These are phyloP conservation scores for Carollia perspicillata DNA, from an alignment of 2,113 vertebrate species.

Conservation along the genomic window DNA sequence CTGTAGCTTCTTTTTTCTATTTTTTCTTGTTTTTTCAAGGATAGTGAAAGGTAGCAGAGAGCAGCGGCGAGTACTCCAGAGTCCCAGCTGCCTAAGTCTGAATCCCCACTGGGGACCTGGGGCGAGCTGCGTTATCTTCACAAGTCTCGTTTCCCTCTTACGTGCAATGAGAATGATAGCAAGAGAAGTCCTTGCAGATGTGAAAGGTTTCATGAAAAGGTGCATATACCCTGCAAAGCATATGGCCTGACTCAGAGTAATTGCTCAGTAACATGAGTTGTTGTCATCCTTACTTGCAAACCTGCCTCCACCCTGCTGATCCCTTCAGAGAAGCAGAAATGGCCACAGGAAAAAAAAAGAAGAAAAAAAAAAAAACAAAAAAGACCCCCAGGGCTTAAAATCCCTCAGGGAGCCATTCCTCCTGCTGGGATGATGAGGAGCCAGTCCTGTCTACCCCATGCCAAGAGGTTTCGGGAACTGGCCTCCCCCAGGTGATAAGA, in stretches of 20 bases:
- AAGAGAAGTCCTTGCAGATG: background rate
- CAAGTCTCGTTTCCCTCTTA: background rate
- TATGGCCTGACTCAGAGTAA: background rate
- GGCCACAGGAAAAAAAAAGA: background rate
- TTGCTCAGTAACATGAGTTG: background rate
- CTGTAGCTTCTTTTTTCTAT: background rate
- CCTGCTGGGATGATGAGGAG: background rate
- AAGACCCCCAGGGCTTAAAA: background rate
- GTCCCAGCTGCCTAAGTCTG: background rate
- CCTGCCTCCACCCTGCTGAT: background rate
- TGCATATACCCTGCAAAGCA: background rate
- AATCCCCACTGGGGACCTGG: background rate
- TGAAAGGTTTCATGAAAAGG: background rate
- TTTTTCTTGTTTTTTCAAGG: background rate
- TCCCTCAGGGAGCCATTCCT: background rate
- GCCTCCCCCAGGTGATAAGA: background rate
- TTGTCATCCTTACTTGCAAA: background rate
- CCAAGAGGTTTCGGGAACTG: background rate
- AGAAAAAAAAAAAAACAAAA: background rate
- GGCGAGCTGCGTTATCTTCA: background rate
- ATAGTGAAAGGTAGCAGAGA: background rate
- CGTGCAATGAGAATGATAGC: background rate
- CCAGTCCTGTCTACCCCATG: background rate
- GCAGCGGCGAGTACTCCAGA: background rate
- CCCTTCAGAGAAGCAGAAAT: background rate